Evolutionary conservation across 1,140 invertebrate genomes (phyloP).

Genomic region (Cydia amplana): DNA sequence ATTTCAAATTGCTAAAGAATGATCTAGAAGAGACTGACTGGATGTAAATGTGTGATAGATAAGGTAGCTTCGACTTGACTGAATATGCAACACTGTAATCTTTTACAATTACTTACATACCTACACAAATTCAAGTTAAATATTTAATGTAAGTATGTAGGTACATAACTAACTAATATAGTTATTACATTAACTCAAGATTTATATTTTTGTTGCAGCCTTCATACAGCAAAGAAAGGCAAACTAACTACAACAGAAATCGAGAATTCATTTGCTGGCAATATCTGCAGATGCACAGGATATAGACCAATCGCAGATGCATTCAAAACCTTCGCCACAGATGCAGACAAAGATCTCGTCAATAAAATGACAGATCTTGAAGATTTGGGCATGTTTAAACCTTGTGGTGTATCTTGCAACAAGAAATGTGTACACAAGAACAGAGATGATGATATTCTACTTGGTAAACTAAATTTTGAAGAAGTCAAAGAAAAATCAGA

Average conservation of each 20-base stretch:
- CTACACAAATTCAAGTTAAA: too few species aligned
- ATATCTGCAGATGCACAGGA: conserved; percentile 93
- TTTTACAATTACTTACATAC: too few species aligned
- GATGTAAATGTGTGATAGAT: too few species aligned
- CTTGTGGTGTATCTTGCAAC: conserved; percentile 52
- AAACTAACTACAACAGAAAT: conserved; percentile 83
- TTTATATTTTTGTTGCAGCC: conserved; percentile 43
- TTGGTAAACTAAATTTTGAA: conserved; percentile 5
- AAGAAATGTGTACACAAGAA: conserved; percentile 47
- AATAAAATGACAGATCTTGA: conserved; percentile 79
- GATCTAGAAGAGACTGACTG: too few species aligned
- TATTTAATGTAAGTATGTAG: too few species aligned
- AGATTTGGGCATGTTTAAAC: conserved; percentile 54
- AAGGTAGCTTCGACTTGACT: too few species aligned
- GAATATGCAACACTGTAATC: too few species aligned
- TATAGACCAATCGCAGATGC: conserved; percentile 91
- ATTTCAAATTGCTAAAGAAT: too few species aligned
- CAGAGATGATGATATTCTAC: conserved; percentile 23
- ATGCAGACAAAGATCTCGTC: conserved; percentile 44
- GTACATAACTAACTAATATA: too few species aligned
- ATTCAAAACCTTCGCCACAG: conserved; percentile 71
- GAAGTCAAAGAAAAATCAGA: conserved; percentile 32
- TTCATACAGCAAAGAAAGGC: conserved; percentile 63
- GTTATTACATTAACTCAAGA: neutral
- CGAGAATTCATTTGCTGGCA: conserved; percentile 89